These are phyloP conservation scores for Hemicrepidius hirtus DNA, from an alignment of 2,888 invertebrate genomes.

Conservation along the genomic window DNA sequence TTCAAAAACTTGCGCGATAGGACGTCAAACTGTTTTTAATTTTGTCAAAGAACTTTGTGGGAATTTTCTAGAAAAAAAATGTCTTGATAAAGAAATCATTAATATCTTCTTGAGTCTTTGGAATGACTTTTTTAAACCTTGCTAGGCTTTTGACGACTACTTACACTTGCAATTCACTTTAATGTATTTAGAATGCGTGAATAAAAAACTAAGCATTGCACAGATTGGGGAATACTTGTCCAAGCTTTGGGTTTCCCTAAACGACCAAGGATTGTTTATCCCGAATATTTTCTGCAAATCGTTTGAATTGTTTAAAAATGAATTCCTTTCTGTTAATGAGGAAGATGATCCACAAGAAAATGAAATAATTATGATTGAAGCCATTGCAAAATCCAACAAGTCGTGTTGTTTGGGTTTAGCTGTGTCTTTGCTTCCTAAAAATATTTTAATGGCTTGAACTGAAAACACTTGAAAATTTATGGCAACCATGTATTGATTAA, in stretches of 20 bases:
- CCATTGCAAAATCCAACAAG: neutral
- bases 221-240: neutral
- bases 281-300: neutral
- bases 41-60: slow-evolving; percentile 40
- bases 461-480: too few species aligned
- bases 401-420: neutral
- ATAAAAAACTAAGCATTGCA: neutral
- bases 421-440: neutral
- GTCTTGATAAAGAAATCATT: slow-evolving; percentile 8
- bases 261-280: neutral
- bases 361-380: neutral
- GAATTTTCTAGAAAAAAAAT: slow-evolving; percentile 10
- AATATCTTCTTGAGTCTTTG: slow-evolving; percentile 20
- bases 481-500: too few species aligned
- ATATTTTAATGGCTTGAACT: neutral
- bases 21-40: slow-evolving; percentile 1
- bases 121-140: slow-evolving; percentile 27
- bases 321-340: neutral
- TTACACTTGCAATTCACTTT: slow-evolving; percentile 33
- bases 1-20: neutral
- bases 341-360: neutral
- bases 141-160: slow-evolving; percentile 29
- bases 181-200: slow-evolving; percentile 9
- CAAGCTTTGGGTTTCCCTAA: neutral
- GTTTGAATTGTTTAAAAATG: neutral